phyloP scores from a whole-genome alignment of 2,888 invertebrate species.

The Bembecia ichneumoniformis region DNA sequence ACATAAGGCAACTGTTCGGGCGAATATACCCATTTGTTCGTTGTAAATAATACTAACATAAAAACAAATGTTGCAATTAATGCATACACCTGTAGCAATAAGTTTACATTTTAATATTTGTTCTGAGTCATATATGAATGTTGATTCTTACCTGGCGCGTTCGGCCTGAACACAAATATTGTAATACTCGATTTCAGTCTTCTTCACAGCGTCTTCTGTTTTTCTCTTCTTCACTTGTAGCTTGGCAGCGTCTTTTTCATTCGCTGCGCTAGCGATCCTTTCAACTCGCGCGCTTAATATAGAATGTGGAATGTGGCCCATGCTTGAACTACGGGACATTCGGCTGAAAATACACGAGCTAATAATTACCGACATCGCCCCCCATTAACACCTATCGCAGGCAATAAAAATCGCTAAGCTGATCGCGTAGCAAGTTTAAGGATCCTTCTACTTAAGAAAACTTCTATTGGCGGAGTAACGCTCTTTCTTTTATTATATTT shows the following conservation, averaged over 20 bases:
- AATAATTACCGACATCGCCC: background rate
- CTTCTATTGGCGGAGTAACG: conserved; percentile 19
- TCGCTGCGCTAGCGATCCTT: conserved; percentile 38
- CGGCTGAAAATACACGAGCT: conserved; percentile 32
- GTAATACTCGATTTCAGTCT: conserved; percentile 94
- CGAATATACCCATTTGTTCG: too few species aligned
- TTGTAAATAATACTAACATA: background rate
- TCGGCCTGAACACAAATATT: conserved; percentile 92
- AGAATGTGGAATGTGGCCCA: conserved; percentile 71
- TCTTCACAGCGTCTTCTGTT: conserved; percentile 90
- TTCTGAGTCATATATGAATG: background rate
- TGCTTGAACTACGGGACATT: conserved; percentile 68
- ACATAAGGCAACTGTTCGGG: too few species aligned
- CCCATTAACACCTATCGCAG: background rate
- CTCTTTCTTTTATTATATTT: conserved; percentile 4
- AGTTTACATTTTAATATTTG: too few species aligned
- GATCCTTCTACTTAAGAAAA: conserved; percentile 37
- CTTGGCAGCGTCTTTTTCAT: conserved; percentile 79
- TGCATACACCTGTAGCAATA: too few species aligned
- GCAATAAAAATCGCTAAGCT: background rate
- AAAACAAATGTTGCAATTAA: background rate
- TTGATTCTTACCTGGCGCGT: conserved; percentile 77
- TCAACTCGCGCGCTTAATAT: conserved; percentile 59
- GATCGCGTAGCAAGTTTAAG: conserved; percentile 35
- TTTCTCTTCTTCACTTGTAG: conserved; percentile 90